phyloP scores from a whole-genome alignment of 1,140 invertebrate genomes.

The Venturia canescens region DNA sequence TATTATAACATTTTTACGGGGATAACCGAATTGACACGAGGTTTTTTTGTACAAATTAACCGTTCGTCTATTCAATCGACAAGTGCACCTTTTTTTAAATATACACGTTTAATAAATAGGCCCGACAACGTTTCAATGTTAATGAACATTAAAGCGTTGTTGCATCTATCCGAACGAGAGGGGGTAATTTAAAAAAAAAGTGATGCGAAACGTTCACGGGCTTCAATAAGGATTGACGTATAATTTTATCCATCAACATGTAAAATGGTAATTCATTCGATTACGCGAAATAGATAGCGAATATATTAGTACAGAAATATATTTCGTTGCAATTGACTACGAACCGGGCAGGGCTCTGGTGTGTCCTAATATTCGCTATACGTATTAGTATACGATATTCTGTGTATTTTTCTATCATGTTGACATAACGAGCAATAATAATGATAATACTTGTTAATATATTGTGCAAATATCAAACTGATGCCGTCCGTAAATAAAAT shows the following conservation, averaged over 20 bases:
- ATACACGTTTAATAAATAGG: neutral
- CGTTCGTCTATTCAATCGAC: no score
- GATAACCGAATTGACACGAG: no score
- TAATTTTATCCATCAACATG: conserved; percentile 66
- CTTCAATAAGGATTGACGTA: conserved; percentile 58
- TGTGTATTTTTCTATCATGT: conserved; percentile 72
- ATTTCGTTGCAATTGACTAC: conserved; percentile 43
- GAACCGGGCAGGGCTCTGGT: no score
- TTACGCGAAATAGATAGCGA: no score
- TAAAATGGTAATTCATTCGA: neutral
- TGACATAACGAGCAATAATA: conserved; percentile 56
- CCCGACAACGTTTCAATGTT: neutral
- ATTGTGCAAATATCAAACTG: conserved; percentile 76
- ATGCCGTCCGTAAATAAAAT: conserved; percentile 76
- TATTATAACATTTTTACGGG: no score
- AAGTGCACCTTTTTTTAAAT: no score
- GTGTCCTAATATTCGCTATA: conserved; percentile 58
- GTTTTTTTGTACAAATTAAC: no score
- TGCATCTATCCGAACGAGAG: neutral
- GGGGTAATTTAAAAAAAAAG: neutral
- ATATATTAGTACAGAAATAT: conserved; percentile 48
- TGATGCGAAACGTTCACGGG: conserved; percentile 57
- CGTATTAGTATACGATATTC: conserved; percentile 75
- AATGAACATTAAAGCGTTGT: neutral
- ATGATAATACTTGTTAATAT: conserved; percentile 74